These are phyloP conservation scores for Onchidella celtica DNA, from an alignment of 2,888 invertebrate genomes.

Conservation along the genomic window DNA sequence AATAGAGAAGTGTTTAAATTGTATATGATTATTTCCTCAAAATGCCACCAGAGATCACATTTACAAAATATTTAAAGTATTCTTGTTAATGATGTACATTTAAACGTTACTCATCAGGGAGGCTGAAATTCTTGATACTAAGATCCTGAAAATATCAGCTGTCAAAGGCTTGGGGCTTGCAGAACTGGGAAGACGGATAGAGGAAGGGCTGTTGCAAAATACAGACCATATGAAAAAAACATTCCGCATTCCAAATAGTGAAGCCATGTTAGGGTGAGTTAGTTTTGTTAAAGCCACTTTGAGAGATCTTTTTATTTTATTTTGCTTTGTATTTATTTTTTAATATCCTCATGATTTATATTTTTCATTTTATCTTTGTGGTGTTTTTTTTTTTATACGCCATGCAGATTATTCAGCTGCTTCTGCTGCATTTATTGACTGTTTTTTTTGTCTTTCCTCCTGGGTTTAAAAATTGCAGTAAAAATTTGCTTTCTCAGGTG, in stretches of 20 bases:
- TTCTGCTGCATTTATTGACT: background rate
- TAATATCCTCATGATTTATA: background rate
- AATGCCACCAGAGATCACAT: too few species aligned
- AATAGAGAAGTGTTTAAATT: too few species aligned
- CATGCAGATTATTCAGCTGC: background rate
- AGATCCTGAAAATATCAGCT: constrained; percentile 80
- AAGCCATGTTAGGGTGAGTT: constrained; percentile 68
- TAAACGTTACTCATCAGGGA: too few species aligned
- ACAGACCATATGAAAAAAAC: constrained; percentile 83
- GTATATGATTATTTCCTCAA: too few species aligned
- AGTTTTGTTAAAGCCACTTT: background rate
- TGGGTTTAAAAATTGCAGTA: background rate
- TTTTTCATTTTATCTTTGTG: background rate
- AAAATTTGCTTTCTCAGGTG: background rate
- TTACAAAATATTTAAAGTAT: too few species aligned
- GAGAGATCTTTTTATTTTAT: too few species aligned
- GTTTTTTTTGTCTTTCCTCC: background rate
- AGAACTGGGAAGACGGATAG: constrained; percentile 80
- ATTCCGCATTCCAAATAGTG: constrained; percentile 80
- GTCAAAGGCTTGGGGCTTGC: constrained; percentile 82
- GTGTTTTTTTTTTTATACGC: background rate
- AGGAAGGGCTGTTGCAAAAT: constrained; percentile 82
- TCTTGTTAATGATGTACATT: too few species aligned
- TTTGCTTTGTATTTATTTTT: too few species aligned
- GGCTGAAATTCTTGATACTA: constrained; percentile 4